Percentiles rank a stretch among this genome's conserved stretches.
Evolutionary conservation across 2,797 vertebrate species (phyloP).

Genomic region (Limosa lapponica): DNA sequence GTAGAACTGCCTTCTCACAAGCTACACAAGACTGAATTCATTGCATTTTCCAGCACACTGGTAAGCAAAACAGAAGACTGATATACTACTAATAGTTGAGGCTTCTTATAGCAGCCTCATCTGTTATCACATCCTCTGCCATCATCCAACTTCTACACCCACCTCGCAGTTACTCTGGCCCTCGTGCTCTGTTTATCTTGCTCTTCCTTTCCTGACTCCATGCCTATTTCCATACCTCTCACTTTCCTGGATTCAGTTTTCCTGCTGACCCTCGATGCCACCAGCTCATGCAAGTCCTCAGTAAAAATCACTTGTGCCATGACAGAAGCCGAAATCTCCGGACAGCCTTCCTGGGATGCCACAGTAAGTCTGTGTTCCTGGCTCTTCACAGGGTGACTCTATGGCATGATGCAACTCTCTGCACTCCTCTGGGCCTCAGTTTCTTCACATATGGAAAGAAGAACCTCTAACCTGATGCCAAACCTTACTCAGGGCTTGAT

Average conservation of each 20-base stretch:
- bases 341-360: rapidly evolving
- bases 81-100: constrained; percentile 50
- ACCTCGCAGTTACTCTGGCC: constrained; percentile 43
- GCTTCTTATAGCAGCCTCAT: constrained; percentile 55
- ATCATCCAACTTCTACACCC: constrained; percentile 24
- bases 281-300: neutral
- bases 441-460: neutral
- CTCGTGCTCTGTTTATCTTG: constrained; percentile 36
- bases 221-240: neutral
- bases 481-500: neutral
- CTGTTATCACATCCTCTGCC: constrained; percentile 53
- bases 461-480: neutral
- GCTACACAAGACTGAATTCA: neutral
- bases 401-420: neutral
- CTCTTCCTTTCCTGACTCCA: neutral
- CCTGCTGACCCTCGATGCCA: neutral
- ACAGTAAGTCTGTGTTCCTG: neutral
- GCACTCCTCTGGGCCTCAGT: neutral
- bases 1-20: neutral
- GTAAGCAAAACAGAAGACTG: constrained; percentile 51
- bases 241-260: neutral
- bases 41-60: neutral
- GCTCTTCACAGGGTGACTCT: neutral
- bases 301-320: neutral
- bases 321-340: rapidly evolving